phyloP scores from a whole-genome alignment of 1,140 invertebrate species.

The Apis mellifera region DNA sequence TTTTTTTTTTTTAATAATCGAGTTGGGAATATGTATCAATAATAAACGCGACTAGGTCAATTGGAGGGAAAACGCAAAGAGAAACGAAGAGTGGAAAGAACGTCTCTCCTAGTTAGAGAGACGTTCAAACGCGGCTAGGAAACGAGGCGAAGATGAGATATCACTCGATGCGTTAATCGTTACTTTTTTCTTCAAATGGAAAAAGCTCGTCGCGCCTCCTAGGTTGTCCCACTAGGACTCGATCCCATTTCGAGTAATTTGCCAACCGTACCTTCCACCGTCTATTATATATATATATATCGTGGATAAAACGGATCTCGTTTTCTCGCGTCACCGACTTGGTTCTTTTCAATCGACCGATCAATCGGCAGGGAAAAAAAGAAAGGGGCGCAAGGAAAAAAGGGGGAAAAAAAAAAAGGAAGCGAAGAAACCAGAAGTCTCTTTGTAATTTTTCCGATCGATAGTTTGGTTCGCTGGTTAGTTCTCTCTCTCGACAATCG shows the following conservation, averaged over 20 bases:
- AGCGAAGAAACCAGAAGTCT: not conserved
- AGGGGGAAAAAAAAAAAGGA: not conserved
- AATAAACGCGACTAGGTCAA: slow-evolving; percentile 29
- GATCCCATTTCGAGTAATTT: no score
- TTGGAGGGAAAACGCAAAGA: slow-evolving; percentile 12
- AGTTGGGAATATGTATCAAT: not conserved
- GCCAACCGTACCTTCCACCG: no score
- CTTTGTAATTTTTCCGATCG: slow-evolving; percentile 40
- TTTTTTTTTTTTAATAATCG: slow-evolving; percentile 13
- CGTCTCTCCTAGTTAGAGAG: not conserved
- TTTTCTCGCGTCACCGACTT: no score
- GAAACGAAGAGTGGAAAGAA: not conserved
- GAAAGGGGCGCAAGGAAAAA: slow-evolving; percentile 2
- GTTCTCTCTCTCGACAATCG: not conserved
- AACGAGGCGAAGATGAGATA: no score
- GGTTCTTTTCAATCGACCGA: no score
- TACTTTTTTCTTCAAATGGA: no score
- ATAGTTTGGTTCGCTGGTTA: slow-evolving; percentile 34
- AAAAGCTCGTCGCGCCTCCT: no score
- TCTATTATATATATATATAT: no score
- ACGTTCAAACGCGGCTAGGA: no score
- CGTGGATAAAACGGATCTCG: no score
- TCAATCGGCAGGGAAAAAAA: not conserved
- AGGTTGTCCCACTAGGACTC: no score
- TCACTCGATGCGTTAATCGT: no score